phyloP scores from a whole-genome alignment of 2,113 vertebrate species.

The Sturnus vulgaris region DNA sequence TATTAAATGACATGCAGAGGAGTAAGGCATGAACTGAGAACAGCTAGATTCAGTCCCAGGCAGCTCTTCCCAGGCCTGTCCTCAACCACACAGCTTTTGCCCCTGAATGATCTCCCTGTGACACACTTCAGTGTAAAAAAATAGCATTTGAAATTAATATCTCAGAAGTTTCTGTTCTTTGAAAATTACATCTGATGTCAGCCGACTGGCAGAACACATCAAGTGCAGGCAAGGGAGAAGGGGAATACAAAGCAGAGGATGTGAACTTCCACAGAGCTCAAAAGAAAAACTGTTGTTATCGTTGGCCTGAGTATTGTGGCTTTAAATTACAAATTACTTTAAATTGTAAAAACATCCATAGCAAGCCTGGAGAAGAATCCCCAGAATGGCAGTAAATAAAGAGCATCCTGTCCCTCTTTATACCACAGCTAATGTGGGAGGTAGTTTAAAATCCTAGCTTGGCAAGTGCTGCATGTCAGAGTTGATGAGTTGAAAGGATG shows the following conservation, averaged over 20 bases:
- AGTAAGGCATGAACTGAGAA: neutral
- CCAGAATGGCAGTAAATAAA: slow-evolving; percentile 16
- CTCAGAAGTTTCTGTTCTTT: slow-evolving; percentile 1
- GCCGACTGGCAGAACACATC: neutral
- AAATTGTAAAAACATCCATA: slow-evolving; percentile 20
- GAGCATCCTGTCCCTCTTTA: slow-evolving; percentile 24
- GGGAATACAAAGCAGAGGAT: neutral
- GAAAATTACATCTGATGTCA: neutral
- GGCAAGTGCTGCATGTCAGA: neutral
- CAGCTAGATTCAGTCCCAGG: neutral
- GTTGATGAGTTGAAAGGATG: slow-evolving; percentile 3
- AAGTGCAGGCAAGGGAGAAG: neutral
- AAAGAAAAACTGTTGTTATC: neutral
- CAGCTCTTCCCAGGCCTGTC: neutral
- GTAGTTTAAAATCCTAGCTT: neutral
- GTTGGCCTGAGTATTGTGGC: neutral
- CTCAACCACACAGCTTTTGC: neutral
- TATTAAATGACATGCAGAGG: neutral
- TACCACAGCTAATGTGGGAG: neutral
- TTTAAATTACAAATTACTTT: slow-evolving; percentile 36
- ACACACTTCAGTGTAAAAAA: neutral
- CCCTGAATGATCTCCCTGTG: neutral
- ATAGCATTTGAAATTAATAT: neutral
- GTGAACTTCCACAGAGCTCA: slow-evolving; percentile 4
- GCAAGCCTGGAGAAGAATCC: neutral